Evolutionary conservation across 2,888 invertebrate species (phyloP), one percentile per base, ranked within the genome.

Genomic region (Antheraea assamensis): DNA sequence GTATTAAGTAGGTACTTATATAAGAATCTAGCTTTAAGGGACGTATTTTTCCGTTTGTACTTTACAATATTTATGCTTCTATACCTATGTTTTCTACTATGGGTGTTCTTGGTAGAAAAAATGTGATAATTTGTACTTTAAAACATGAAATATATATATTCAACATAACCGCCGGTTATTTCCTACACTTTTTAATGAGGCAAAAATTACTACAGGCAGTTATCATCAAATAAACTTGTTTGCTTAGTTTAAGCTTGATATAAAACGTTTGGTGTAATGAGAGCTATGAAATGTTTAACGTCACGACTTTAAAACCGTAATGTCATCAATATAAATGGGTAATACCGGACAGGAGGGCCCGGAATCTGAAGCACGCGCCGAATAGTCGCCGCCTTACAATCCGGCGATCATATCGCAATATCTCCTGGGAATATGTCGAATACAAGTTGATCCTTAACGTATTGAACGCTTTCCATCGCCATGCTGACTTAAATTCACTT

Each of bases 331-430:
- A 79, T 90, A 93, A 94, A 94, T 94, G 92, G 92, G 88, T 90
- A 90, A 93, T 90, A 88, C 89, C 85, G 87, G 85, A 85, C 84
- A 82, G 84, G 80, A 80, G 83, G 79, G 86, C 81, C 80, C 85
- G 89, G 93, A 87, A 93, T 92, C 87, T 87, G 86, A 93, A 92
- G 93, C 94, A 93, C 93, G 94, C 94, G 93, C 91, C 92, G 87
- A 81, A 79, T 82, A 81, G 89, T 85, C 90, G 92, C 89, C 92
- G 84, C 78, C 78, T 78, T 42, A 81, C 75, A 81, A 77, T 75
- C 79, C 78, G 80, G 76, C 82, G 93, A 93, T 92, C 89, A 86
- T 93, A 93, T 93, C 93, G 90, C 91, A 85, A 88, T 87, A 89
- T 92, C 92, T 90, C 91, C 83, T 80, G 90, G 87, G 92, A 89